Evolutionary conservation across 2,113 vertebrate genomes (phyloP), one percentile per base, ranked within the genome.

Genomic region (Anguilla japonica): DNA sequence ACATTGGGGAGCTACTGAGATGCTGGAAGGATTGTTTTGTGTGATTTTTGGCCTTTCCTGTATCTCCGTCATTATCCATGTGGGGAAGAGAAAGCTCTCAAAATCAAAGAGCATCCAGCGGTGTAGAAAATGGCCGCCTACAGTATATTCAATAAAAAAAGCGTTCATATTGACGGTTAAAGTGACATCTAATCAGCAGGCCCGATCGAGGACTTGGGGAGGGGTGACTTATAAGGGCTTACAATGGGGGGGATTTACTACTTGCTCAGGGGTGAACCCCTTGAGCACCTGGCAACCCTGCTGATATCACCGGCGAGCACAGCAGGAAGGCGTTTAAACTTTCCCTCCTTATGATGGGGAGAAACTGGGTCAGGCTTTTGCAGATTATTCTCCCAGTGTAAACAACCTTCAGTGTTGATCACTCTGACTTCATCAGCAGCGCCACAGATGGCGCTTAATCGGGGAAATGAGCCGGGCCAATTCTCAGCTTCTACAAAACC

Each of bases 381-480:
- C n/a, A 29, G 84, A 78, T 83, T 83, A 81, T 84, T 78, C 60
- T 71, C 60, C 86, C 84, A 29, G 41, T 26, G 71, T 75, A 75
- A 75, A 75, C 71, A 75, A 34, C 41, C 63, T 40, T 14, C 15
- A 20, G 40, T 40, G 20, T n/a, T 40, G 26, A 82, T 53, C n/a
- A 22, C 81, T 43, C 41, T 29, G 22, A 79, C 71, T 67, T 86
- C 43, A 83, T 84, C 39, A 67, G n/a, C 20, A 53, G 41, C 78
- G 22, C n/a, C 79, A 83, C 56, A 86, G 79, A 84, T 84, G 84
- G 46, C 46, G 46, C 46, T 79, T 84, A 60, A 86, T 75, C 57
- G 20, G 88, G 46, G 18, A 11, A 80, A 53, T 29, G 34, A 41
- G 57, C 67, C 29, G 83, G 20, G 79, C 53, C 80, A 71, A 85